Evolutionary conservation across 2,888 invertebrate species (phyloP).

Genomic region (Molorchus minor): DNA sequence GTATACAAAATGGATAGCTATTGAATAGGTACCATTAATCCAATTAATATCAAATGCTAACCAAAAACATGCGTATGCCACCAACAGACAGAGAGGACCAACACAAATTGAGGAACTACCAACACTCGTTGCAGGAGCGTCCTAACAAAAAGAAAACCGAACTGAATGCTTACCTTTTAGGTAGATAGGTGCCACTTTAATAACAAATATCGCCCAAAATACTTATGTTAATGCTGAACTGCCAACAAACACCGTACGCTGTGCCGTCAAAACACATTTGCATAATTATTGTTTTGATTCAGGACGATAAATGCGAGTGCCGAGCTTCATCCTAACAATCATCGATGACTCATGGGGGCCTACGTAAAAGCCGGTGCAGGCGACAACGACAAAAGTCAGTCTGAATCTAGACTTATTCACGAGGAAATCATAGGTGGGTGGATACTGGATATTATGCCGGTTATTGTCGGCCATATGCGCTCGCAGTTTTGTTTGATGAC

Average conservation of each 20-base stretch:
- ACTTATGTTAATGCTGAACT: neutral
- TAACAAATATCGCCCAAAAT: too few relatives aligned
- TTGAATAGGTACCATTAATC: too few relatives aligned
- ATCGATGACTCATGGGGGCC: conserved; percentile 19
- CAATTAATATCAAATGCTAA: too few relatives aligned
- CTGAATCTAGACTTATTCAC: conserved; percentile 31
- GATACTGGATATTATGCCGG: conserved; percentile 20
- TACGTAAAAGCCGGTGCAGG: conserved; percentile 20
- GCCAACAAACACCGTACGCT: neutral
- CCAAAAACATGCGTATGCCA: too few relatives aligned
- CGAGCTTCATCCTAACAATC: conserved; percentile 27
- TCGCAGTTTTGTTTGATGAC: neutral
- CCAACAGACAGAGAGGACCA: too few relatives aligned
- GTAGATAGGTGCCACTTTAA: too few relatives aligned
- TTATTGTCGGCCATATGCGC: conserved; percentile 25
- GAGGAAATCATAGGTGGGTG: conserved; percentile 32
- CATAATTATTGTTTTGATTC: conserved; percentile 34
- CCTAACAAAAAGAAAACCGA: too few relatives aligned
- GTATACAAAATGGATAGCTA: too few relatives aligned
- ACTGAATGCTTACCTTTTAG: too few relatives aligned
- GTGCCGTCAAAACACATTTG: conserved; percentile 26
- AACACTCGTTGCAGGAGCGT: too few relatives aligned
- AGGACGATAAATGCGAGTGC: conserved; percentile 29
- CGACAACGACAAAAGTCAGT: conserved; percentile 28
- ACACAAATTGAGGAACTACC: too few relatives aligned